Evolutionary conservation across 2,888 invertebrate genomes (phyloP).

Genomic region (Megalurothrips usitatus): DNA sequence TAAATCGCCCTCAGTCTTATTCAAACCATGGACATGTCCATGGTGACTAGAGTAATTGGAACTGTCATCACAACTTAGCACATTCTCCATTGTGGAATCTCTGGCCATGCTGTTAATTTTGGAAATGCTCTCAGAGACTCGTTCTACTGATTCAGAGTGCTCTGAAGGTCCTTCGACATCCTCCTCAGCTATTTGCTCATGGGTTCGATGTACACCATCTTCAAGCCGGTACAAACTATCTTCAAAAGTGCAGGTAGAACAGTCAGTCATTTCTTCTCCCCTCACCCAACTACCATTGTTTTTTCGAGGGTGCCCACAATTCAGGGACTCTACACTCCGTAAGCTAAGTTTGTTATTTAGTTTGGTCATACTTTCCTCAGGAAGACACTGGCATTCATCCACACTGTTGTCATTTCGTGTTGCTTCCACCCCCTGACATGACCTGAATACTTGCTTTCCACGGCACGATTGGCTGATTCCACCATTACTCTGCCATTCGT

Average conservation of each 20-base stretch:
- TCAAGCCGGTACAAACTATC: slow-evolving; percentile 49
- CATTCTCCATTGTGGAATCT: slow-evolving; percentile 43
- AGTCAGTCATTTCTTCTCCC: slow-evolving; percentile 34
- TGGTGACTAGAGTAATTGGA: slow-evolving; percentile 37
- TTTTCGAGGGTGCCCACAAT: slow-evolving; percentile 35
- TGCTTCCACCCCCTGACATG: not conserved
- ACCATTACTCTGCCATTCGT: slow-evolving; percentile 4
- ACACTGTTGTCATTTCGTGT: slow-evolving; percentile 12
- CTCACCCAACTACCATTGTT: slow-evolving; percentile 41
- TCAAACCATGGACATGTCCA: slow-evolving; percentile 17
- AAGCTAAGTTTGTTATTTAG: not conserved
- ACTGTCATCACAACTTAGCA: slow-evolving; percentile 53
- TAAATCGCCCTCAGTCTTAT: slow-evolving; percentile 32
- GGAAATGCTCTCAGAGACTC: slow-evolving; percentile 48
- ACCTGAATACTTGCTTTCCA: slow-evolving; percentile 8
- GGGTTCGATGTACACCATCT: slow-evolving; percentile 41
- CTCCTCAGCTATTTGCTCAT: slow-evolving; percentile 55
- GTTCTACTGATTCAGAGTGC: slow-evolving; percentile 49
- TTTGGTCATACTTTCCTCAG: slow-evolving; percentile 3
- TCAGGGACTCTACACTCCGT: not conserved
- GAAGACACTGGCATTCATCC: slow-evolving; percentile 3
- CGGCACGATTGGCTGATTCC: not conserved
- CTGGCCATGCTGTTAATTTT: slow-evolving; percentile 48
- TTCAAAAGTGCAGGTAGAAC: slow-evolving; percentile 41
- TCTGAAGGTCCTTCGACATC: slow-evolving; percentile 44